phyloP scores from a whole-genome alignment of 2,888 invertebrate species.

The Eudemis profundana region DNA sequence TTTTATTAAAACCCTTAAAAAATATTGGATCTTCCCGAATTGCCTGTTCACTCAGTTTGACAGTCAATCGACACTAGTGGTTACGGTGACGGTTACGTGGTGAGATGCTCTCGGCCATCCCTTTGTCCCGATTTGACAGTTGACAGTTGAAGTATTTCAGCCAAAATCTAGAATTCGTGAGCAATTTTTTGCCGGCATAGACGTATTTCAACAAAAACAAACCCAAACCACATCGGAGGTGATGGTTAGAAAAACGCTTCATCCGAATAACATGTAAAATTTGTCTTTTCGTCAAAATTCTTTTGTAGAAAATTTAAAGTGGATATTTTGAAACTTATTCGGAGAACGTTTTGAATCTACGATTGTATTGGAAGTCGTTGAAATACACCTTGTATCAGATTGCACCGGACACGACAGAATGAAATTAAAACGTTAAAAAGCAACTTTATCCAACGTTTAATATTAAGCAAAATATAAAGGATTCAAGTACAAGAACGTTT shows the following conservation, averaged over 20 bases:
- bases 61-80: background rate
- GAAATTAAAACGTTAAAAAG: constrained; percentile 51
- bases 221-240: constrained; percentile 55
- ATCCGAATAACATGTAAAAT: constrained; percentile 43
- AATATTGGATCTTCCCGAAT: too few relatives aligned
- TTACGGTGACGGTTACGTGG: background rate
- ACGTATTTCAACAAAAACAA: constrained; percentile 47
- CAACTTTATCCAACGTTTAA: constrained; percentile 75
- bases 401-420: constrained; percentile 32
- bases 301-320: constrained; percentile 33
- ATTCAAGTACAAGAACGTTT: constrained; percentile 67
- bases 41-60: too few relatives aligned
- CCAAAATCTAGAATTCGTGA: constrained; percentile 2
- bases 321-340: constrained; percentile 29
- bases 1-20: too few relatives aligned
- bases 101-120: constrained; percentile 24
- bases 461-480: constrained; percentile 75
- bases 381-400: constrained; percentile 12
- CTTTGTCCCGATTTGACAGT: constrained; percentile 26
- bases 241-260: constrained; percentile 42
- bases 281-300: constrained; percentile 19
- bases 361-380: constrained; percentile 18
- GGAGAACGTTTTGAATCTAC: constrained; percentile 39
- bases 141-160: constrained; percentile 8
- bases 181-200: constrained; percentile 20